Evolutionary conservation across 1,140 invertebrate species (phyloP).

Genomic region (Wasmannia auropunctata): DNA sequence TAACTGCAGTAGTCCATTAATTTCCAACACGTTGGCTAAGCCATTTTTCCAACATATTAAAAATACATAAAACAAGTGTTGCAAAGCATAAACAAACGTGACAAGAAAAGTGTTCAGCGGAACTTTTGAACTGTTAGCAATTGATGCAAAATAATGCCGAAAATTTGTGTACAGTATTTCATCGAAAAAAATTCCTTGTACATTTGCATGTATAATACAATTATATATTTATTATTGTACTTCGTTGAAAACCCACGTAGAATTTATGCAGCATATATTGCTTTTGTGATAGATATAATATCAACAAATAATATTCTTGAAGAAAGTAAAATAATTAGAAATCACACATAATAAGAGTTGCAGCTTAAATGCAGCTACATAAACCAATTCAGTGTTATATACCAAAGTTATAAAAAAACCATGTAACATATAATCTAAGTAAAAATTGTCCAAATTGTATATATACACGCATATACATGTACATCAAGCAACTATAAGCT

Average conservation of each 20-base stretch:
- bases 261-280: not conserved
- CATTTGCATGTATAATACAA: not conserved
- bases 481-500: not conserved
- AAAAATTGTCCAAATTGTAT: not conserved
- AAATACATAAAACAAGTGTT: not conserved
- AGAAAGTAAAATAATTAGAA: not conserved
- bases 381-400: slow-evolving; percentile 3
- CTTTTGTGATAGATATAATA: not conserved
- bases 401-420: slow-evolving; percentile 33
- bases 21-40: not conserved
- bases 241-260: not conserved
- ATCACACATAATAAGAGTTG: not conserved
- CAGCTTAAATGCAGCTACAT: not conserved
- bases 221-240: slow-evolving; percentile 41
- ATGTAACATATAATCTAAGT: slow-evolving; percentile 31
- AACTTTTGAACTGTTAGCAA: not conserved
- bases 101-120: not conserved
- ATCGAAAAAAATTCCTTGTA: not conserved
- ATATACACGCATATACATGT: not conserved
- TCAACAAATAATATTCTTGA: not conserved
- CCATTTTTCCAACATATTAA: not conserved
- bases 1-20: not conserved
- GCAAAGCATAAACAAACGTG: not conserved
- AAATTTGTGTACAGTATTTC: slow-evolving; percentile 37
- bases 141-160: not conserved